Evolutionary conservation across 1,140 invertebrate species (phyloP).

Genomic region (Steinernema khuongi): DNA sequence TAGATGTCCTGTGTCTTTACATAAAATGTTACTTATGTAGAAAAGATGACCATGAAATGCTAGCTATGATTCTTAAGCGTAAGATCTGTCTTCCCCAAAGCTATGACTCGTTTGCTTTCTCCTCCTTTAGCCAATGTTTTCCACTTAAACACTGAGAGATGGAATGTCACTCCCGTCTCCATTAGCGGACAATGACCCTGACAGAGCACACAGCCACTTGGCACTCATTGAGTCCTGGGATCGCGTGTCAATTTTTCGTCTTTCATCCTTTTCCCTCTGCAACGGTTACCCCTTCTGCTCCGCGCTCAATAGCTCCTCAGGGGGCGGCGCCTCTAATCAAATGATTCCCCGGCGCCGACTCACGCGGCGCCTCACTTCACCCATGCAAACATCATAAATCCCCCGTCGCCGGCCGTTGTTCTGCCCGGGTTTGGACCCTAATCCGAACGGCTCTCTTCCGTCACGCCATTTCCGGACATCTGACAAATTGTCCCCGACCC

Average conservation of each 20-base stretch:
- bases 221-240: neutral
- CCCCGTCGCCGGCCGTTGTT: neutral
- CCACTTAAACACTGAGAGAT: no score
- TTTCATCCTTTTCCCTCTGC: neutral
- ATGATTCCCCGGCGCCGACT: neutral
- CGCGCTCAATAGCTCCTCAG: neutral
- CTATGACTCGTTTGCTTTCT: no score
- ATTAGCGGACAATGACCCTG: no score
- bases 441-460: neutral
- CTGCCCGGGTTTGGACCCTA: constrained; percentile 1
- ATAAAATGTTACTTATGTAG: no score
- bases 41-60: no score
- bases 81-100: no score
- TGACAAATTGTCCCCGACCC: neutral
- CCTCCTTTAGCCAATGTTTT: no score
- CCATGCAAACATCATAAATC: constrained; percentile 13
- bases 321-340: neutral
- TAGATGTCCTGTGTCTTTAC: no score
- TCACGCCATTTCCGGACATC: neutral
- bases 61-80: no score
- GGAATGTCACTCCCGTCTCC: no score
- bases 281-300: neutral
- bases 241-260: constrained; percentile 7
- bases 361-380: neutral
- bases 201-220: no score